Evolutionary conservation across 2,888 invertebrate species (phyloP).

Genomic region (Pachliopta kotzebuea): DNA sequence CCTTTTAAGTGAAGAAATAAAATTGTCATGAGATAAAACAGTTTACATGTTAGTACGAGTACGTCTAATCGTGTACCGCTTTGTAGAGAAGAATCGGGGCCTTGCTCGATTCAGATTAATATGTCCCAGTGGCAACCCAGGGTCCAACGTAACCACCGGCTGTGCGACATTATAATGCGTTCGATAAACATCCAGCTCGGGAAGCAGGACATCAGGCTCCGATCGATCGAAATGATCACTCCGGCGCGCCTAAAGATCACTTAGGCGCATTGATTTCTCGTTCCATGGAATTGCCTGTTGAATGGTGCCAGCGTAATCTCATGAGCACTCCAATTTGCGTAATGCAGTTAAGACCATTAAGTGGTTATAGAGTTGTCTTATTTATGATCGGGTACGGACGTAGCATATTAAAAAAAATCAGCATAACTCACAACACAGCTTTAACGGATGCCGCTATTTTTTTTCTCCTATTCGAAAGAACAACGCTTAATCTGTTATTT

Average conservation of each 20-base stretch:
- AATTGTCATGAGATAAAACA: too few relatives aligned
- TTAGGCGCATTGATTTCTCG: constrained; percentile 20
- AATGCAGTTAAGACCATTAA: constrained; percentile 6
- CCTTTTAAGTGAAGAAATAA: too few relatives aligned
- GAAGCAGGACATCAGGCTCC: constrained; percentile 28
- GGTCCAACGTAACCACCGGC: constrained; percentile 35
- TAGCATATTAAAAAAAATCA: neutral
- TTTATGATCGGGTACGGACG: neutral
- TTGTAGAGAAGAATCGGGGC: constrained; percentile 3
- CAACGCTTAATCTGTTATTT: too few relatives aligned
- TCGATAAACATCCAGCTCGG: constrained; percentile 34
- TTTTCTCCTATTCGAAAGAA: too few relatives aligned
- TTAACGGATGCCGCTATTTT: too few relatives aligned
- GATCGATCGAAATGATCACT: constrained; percentile 30
- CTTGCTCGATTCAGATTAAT: constrained; percentile 33
- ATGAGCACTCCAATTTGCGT: constrained; percentile 12
- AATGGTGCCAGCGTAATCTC: constrained; percentile 7
- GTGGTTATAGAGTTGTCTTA: neutral
- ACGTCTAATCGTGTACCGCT: constrained; percentile 13
- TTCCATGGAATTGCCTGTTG: constrained; percentile 8
- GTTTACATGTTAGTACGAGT: neutral
- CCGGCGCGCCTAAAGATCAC: constrained; percentile 21
- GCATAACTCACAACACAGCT: neutral
- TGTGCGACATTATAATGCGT: constrained; percentile 35
- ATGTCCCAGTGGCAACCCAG: constrained; percentile 32